Evolutionary conservation across 1,140 invertebrate species (phyloP).

Genomic region (Drosophila gunungcola): DNA sequence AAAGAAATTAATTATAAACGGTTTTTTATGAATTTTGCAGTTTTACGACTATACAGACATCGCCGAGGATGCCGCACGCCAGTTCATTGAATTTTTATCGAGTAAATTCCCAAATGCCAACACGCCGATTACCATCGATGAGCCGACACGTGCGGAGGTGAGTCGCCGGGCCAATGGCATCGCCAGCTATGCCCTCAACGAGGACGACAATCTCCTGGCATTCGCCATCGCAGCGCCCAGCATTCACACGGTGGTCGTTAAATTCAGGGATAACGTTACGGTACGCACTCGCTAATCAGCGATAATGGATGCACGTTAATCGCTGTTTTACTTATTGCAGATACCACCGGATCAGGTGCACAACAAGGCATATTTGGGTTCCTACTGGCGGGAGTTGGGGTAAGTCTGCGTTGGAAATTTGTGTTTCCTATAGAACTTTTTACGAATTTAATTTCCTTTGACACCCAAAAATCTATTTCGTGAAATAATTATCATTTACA

Average conservation of each 20-base stretch:
- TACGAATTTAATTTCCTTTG: no score
- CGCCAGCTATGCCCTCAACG: conserved; percentile 77
- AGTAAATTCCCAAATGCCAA: conserved; percentile 72
- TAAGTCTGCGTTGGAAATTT: conserved; percentile 12
- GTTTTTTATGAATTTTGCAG: conserved; percentile 46
- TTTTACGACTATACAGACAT: conserved; percentile 80
- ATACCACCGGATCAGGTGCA: conserved; percentile 83
- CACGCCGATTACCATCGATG: conserved; percentile 66
- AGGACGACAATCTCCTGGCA: conserved; percentile 83
- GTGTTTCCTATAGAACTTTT: no score
- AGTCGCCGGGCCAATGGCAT: conserved; percentile 75
- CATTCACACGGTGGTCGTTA: conserved; percentile 83
- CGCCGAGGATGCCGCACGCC: conserved; percentile 76
- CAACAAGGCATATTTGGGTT: conserved; percentile 79
- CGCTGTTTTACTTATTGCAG: conserved; percentile 35
- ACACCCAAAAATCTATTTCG: no score
- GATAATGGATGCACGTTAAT: conserved; percentile 1
- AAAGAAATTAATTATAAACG: conserved; percentile 23
- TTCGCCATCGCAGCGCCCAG: conserved; percentile 84
- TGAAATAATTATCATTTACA: no score
- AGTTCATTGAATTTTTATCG: conserved; percentile 82
- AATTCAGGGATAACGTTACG: conserved; percentile 84
- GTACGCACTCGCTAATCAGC: conserved; percentile 50
- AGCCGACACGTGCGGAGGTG: conserved; percentile 69
- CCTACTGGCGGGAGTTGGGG: conserved; percentile 84